These are phyloP conservation scores for Vimba vimba DNA, from an alignment of 2,113 vertebrate species.

Conservation along the genomic window DNA sequence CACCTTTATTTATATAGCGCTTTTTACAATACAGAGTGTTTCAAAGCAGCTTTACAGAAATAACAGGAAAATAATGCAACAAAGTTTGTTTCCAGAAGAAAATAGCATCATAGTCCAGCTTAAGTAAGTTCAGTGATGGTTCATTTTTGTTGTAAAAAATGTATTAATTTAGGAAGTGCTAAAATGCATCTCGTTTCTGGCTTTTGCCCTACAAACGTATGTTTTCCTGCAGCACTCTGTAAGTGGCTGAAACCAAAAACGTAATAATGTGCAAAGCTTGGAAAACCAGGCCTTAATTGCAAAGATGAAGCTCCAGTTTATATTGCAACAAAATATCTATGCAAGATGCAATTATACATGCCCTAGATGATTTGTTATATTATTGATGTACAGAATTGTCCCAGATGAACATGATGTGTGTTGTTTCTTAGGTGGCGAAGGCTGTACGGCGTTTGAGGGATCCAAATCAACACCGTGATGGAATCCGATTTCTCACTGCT, in stretches of 20 bases:
- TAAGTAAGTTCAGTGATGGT: too few species aligned
- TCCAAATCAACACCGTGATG: conserved; percentile 72
- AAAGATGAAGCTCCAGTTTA: background rate
- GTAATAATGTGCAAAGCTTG: background rate
- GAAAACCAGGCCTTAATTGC: background rate
- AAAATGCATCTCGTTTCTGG: too few species aligned
- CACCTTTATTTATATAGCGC: too few species aligned
- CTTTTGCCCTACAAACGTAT: too few species aligned
- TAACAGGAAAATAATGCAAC: too few species aligned
- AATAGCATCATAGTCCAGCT: too few species aligned
- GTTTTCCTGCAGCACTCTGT: too few species aligned
- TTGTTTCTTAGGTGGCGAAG: conserved; percentile 31
- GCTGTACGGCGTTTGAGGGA: background rate
- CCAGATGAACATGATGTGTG: background rate
- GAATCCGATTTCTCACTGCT: conserved; percentile 83
- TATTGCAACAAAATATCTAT: background rate
- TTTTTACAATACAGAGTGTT: too few species aligned
- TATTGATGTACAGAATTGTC: background rate
- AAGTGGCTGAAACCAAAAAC: background rate
- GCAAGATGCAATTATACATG: background rate
- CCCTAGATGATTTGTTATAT: background rate
- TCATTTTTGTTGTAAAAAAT: too few species aligned
- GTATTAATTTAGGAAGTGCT: too few species aligned
- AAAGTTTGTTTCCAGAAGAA: too few species aligned
- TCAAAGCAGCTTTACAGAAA: too few species aligned